phyloP scores from a whole-genome alignment of 2,888 invertebrate species.

The Hyppa rectilinea region DNA sequence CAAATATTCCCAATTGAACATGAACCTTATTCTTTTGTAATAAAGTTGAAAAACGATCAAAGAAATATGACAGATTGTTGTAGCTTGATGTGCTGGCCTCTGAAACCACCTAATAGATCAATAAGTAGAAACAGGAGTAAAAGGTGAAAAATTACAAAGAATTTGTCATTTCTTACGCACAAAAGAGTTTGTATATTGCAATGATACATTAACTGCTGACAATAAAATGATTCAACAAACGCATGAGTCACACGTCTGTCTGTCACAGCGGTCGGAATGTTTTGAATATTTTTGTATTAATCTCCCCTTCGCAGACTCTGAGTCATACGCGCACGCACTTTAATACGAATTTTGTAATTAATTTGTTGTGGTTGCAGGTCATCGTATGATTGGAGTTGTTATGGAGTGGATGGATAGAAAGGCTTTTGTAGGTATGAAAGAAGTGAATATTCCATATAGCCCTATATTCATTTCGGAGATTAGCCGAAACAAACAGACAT shows the following conservation, averaged over 20 bases:
- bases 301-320: constrained; percentile 66
- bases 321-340: constrained; percentile 63
- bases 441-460: no score
- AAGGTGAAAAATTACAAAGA: constrained; percentile 43
- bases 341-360: constrained; percentile 57
- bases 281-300: constrained; percentile 72
- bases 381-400: constrained; percentile 34
- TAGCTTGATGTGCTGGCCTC: no score
- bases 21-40: no score
- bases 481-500: no score
- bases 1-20: no score
- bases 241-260: constrained; percentile 68
- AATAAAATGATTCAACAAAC: constrained; percentile 69
- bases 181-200: constrained; percentile 28
- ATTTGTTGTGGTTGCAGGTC: constrained; percentile 47
- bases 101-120: no score
- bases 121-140: not conserved
- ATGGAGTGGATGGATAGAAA: no score
- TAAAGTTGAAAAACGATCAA: no score
- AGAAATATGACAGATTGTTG: no score
- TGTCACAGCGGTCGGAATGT: constrained; percentile 63
- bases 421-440: no score
- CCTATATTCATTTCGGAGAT: no score
- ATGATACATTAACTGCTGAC: constrained; percentile 60
- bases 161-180: constrained; percentile 21